Conservation (phyloP, 2,888 invertebrate genomes). For the Drosophila austrosaltans region DNA sequence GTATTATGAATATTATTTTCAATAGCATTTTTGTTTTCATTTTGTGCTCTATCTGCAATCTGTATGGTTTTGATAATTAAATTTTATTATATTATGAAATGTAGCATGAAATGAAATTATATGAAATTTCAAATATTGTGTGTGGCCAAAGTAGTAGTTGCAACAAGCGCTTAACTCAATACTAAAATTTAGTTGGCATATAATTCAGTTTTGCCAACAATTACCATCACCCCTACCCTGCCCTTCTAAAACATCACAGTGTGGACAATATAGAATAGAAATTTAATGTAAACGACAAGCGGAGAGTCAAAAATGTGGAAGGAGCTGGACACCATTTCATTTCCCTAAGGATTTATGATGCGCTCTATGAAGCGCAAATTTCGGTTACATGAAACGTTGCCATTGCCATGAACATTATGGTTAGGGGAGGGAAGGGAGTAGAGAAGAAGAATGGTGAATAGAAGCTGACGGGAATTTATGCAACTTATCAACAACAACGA, state of each 20-base stretch:
- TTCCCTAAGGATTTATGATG: slow-evolving; percentile 50
- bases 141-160: background rate
- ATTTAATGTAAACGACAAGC: background rate
- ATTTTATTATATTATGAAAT: slow-evolving; percentile 12
- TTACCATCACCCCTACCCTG: background rate
- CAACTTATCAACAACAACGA: slow-evolving; percentile 21
- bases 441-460: too few relatives aligned
- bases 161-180: slow-evolving; percentile 3
- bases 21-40: too few relatives aligned
- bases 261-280: background rate
- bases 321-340: slow-evolving; percentile 1
- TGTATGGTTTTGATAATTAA: slow-evolving; percentile 13
- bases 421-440: background rate
- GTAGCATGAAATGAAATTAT: slow-evolving; percentile 3
- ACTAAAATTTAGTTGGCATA: slow-evolving; percentile 1
- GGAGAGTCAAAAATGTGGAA: background rate
- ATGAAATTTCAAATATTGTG: background rate
- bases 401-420: background rate
- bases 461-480: background rate
- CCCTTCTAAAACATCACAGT: background rate
- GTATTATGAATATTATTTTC: too few relatives aligned
- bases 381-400: slow-evolving; percentile 35
- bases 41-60: slow-evolving; percentile 16
- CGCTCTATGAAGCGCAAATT: slow-evolving; percentile 38
- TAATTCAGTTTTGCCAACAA: background rate